Evolutionary conservation across 2,797 vertebrate species (phyloP).

Genomic region (Pelochelys cantorii): DNA sequence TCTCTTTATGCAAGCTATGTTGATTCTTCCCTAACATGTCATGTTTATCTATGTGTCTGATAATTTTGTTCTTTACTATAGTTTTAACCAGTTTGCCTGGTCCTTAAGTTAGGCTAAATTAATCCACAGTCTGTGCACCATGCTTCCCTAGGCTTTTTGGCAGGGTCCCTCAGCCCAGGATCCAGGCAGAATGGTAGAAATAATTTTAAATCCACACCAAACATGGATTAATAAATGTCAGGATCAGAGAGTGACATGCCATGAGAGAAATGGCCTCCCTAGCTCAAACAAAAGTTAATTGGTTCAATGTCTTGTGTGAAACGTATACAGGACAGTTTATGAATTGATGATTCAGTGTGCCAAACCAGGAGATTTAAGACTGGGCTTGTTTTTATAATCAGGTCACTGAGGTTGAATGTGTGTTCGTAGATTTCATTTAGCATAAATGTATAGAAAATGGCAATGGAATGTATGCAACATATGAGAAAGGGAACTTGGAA

Average conservation of each 20-base stretch:
- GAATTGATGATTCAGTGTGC: constrained; percentile 34
- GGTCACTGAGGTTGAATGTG: not conserved
- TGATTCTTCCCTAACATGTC: not conserved
- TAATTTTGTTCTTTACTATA: not conserved
- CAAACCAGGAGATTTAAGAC: not conserved
- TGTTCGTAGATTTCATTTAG: constrained; percentile 11
- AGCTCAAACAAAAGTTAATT: constrained; percentile 26
- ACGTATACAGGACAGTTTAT: not conserved
- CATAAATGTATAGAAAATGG: not conserved
- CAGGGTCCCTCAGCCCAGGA: not conserved
- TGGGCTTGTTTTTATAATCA: not conserved
- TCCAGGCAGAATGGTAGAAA: not conserved
- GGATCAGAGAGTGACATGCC: not conserved
- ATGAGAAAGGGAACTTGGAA: constrained; percentile 14
- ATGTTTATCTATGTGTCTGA: not conserved
- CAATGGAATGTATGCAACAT: not conserved
- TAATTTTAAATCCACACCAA: not conserved
- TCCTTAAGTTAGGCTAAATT: not conserved
- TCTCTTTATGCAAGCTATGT: not conserved
- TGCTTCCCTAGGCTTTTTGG: not conserved
- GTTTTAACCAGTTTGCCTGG: not conserved
- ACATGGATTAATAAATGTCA: not conserved
- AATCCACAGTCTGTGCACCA: rapidly evolving
- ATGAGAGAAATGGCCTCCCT: not conserved
- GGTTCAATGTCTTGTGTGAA: not conserved